Conservation (phyloP, 2,888 invertebrate species). For the Drosophila paranaensis region DNA sequence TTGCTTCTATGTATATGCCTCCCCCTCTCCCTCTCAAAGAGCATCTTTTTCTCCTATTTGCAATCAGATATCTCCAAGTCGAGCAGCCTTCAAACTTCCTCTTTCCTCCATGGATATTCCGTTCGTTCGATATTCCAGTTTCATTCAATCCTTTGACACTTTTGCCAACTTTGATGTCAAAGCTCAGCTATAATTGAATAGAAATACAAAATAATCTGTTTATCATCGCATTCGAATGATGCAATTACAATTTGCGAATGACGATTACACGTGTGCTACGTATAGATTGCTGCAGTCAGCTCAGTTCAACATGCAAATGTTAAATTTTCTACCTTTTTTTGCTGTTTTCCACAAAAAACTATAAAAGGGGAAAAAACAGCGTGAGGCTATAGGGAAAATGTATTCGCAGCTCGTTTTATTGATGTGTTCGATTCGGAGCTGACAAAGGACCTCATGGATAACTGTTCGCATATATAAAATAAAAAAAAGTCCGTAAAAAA, state of each 20-base stretch:
- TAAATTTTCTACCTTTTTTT: constrained; percentile 3
- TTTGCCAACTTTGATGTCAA: constrained; percentile 12
- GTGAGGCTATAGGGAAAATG: constrained; percentile 38
- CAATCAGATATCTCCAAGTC: background rate
- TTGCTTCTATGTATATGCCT: background rate
- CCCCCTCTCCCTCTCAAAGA: too few species aligned
- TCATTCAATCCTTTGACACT: background rate
- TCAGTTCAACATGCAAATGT: constrained; percentile 56
- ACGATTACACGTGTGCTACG: constrained; percentile 22
- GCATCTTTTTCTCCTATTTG: too few species aligned
- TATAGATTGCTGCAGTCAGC: constrained; percentile 16
- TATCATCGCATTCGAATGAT: constrained; percentile 15
- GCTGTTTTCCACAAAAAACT: constrained; percentile 22
- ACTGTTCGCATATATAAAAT: constrained; percentile 48
- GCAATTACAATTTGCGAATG: constrained; percentile 39
- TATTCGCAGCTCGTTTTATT: constrained; percentile 64
- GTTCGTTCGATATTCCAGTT: background rate
- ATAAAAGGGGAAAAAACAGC: constrained; percentile 18
- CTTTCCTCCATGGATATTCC: background rate
- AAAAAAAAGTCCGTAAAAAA: background rate
- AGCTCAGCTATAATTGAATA: constrained; percentile 31
- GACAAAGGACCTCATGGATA: constrained; percentile 69
- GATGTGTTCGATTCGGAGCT: constrained; percentile 46
- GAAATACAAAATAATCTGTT: constrained; percentile 22
- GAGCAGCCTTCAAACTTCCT: background rate